These are phyloP conservation scores for Ctenochaetus hawaiiensis DNA, from an alignment of 2,797 vertebrate genomes.

Conservation along the genomic window DNA sequence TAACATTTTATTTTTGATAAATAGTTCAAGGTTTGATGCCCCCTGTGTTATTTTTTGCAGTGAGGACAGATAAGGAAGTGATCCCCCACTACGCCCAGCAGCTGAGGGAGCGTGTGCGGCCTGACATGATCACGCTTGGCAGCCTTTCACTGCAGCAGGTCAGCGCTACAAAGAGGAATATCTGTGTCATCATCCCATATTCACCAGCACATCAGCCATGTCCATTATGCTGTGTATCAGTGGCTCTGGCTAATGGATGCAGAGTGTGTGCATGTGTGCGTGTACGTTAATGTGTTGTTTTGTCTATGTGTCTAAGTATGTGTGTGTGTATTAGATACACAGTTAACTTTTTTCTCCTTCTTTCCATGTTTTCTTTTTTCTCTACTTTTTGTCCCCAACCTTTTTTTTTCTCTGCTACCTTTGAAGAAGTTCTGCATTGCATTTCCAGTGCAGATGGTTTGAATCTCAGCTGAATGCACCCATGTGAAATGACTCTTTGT, in stretches of 20 bases:
- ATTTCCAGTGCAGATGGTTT: constrained; percentile 43
- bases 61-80: constrained; percentile 75
- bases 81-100: constrained; percentile 86
- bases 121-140: constrained; percentile 92
- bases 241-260: constrained; percentile 76
- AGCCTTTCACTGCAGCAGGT: constrained; percentile 93
- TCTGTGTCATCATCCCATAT: constrained; percentile 85
- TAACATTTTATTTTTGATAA: constrained; percentile 15
- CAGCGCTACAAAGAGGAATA: constrained; percentile 88
- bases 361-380: constrained; percentile 29
- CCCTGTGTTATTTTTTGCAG: constrained; percentile 66
- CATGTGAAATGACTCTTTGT: constrained; percentile 58
- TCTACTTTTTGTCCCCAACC: constrained; percentile 28
- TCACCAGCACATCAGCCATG: constrained; percentile 80
- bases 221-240: constrained; percentile 80
- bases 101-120: constrained; percentile 88
- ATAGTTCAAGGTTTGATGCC: constrained; percentile 11
- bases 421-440: constrained; percentile 41
- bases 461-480: constrained; percentile 55
- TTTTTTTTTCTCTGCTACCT: constrained; percentile 4
- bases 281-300: constrained; percentile 43
- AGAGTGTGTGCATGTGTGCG: constrained; percentile 55
- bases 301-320: constrained; percentile 30
- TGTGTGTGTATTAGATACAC: constrained; percentile 23
- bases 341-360: constrained; percentile 21